These are phyloP conservation scores for Oncopeltus fasciatus DNA, from an alignment of 1,140 invertebrate species.

Conservation along the genomic window DNA sequence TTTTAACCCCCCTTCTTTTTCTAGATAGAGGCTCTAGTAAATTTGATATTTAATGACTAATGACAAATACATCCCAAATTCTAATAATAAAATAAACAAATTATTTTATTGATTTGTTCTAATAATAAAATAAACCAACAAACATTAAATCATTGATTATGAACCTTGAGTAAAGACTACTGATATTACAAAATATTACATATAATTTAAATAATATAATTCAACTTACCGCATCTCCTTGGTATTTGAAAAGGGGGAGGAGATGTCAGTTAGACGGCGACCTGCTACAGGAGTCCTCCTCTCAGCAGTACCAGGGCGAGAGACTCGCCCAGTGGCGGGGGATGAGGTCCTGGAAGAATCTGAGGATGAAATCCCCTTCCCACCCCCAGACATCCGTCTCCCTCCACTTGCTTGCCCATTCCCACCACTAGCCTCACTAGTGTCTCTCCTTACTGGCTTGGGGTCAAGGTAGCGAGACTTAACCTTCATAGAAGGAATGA, in stretches of 20 bases:
- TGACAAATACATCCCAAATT: too few relatives aligned
- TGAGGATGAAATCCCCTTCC: conserved; percentile 36
- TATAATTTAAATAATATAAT: too few relatives aligned
- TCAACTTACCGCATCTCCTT: too few relatives aligned
- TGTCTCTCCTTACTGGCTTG: conserved; percentile 22
- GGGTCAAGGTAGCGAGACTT: conserved; percentile 42
- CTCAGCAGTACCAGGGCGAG: conserved; percentile 15
- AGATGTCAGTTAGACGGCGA: conserved; percentile 18
- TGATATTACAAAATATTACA: too few relatives aligned
- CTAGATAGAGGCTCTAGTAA: too few relatives aligned
- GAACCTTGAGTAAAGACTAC: too few relatives aligned
- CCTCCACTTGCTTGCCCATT: background rate
- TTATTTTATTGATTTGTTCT: too few relatives aligned
- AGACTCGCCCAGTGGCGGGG: conserved; percentile 41
- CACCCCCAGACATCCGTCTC: background rate
- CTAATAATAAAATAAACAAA: too few relatives aligned
- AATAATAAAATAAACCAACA: too few relatives aligned
- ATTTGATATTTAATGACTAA: too few relatives aligned
- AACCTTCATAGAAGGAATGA: conserved; percentile 26
- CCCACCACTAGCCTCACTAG: background rate
- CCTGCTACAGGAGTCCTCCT: conserved; percentile 17
- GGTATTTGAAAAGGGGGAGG: background rate
- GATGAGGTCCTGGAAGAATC: conserved; percentile 49
- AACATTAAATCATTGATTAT: too few relatives aligned
- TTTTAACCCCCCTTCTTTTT: too few relatives aligned